Conservation (phyloP, 2,888 invertebrate species). For the Amblyjoppa fuscipennis region DNA sequence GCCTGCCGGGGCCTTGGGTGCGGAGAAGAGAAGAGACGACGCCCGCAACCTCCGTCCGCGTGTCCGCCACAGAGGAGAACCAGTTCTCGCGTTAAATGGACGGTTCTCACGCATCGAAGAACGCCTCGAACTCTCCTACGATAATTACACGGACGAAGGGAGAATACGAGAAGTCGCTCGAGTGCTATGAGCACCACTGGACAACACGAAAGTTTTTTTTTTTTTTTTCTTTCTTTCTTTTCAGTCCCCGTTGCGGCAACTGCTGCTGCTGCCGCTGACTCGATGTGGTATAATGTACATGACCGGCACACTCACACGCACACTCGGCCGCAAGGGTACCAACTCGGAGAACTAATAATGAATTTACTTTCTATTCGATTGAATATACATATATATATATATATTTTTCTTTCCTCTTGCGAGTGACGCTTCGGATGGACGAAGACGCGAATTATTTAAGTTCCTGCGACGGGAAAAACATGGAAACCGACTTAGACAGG, state of each 20-base stretch:
- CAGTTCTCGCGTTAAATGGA: slow-evolving; percentile 81
- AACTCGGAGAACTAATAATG: slow-evolving; percentile 50
- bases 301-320: slow-evolving; percentile 29
- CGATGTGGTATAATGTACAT: slow-evolving; percentile 22
- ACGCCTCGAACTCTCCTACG: slow-evolving; percentile 62
- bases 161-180: slow-evolving; percentile 38
- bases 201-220: slow-evolving; percentile 48
- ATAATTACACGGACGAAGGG: slow-evolving; percentile 61
- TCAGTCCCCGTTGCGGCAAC: slow-evolving; percentile 58
- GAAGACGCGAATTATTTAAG: neutral
- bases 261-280: slow-evolving; percentile 39
- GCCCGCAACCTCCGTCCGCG: slow-evolving; percentile 66
- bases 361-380: slow-evolving; percentile 48
- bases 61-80: slow-evolving; percentile 74
- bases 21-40: slow-evolving; percentile 57
- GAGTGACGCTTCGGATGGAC: neutral
- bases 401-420: neutral
- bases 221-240: slow-evolving; percentile 36
- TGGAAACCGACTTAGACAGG: neutral
- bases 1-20: slow-evolving; percentile 58
- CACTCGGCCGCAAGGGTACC: slow-evolving; percentile 49
- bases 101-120: slow-evolving; percentile 80
- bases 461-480: neutral
- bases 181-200: slow-evolving; percentile 65
- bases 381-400: neutral